Evolutionary conservation across 37 sponge, comb jelly and placozoan species (phyloP).

Genomic region (Tethya wilhelma): DNA sequence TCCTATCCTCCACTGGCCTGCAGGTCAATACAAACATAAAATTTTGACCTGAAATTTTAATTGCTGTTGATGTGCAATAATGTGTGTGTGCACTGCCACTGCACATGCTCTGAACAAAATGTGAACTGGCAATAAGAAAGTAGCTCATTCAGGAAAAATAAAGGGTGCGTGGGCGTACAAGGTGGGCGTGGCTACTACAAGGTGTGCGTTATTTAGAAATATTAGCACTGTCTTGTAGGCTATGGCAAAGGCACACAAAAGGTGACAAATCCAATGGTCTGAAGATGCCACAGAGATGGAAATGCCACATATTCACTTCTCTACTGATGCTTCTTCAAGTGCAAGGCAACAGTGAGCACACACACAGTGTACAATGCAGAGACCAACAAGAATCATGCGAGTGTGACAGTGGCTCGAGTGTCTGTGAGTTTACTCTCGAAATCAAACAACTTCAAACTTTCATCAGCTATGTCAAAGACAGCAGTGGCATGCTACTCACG

Average conservation of each 20-base stretch:
- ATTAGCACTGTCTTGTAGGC: not conserved
- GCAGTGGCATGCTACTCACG: too few relatives aligned
- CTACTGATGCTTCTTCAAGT: too few relatives aligned
- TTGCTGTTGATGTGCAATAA: too few relatives aligned
- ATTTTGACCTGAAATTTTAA: too few relatives aligned
- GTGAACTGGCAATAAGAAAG: too few relatives aligned
- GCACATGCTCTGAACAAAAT: too few relatives aligned
- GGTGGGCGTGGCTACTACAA: too few relatives aligned
- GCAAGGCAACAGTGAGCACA: not conserved
- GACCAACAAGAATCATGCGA: not conserved
- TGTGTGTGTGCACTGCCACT: too few relatives aligned
- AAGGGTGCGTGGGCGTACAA: too few relatives aligned
- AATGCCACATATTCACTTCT: not conserved
- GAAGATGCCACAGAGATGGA: not conserved
- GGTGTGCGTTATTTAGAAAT: not conserved
- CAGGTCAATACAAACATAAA: not conserved
- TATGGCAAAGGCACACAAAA: not conserved
- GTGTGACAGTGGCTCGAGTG: not conserved
- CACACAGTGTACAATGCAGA: not conserved
- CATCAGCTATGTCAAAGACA: slow-evolving; percentile 38
- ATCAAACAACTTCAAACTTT: slow-evolving; percentile 22
- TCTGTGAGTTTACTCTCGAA: slow-evolving; percentile 11
- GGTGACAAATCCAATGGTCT: not conserved
- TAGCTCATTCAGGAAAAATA: too few relatives aligned
- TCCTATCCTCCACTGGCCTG: slow-evolving; percentile 96